phyloP scores from a whole-genome alignment of 2,797 vertebrate species.

The Phrynocephalus forsythii region DNA sequence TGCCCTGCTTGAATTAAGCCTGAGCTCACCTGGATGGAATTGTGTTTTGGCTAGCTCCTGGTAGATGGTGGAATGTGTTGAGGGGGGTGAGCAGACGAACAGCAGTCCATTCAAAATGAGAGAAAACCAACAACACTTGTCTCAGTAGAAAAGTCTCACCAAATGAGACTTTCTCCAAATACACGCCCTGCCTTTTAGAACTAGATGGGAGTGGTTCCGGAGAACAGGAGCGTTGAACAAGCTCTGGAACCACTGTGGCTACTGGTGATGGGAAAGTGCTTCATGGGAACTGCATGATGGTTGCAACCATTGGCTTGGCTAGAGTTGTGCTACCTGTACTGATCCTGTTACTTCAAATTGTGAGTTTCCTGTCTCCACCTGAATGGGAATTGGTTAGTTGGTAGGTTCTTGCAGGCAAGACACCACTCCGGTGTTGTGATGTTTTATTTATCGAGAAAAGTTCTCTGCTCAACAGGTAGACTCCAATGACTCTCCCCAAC shows the following conservation, averaged over 20 bases:
- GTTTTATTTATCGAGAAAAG: not conserved
- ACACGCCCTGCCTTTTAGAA: not conserved
- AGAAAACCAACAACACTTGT: not conserved
- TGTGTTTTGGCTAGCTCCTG: not conserved
- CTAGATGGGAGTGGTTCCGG: not conserved
- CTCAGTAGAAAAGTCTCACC: not conserved
- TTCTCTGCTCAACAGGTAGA: not conserved
- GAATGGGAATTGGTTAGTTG: not conserved
- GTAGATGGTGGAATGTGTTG: not conserved
- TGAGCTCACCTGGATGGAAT: not conserved
- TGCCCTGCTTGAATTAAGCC: not conserved
- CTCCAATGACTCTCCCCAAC: not conserved
- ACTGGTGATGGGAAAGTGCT: not conserved
- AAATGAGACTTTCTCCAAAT: constrained; percentile 10
- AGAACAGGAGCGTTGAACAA: not conserved
- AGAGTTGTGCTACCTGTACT: not conserved
- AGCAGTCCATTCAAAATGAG: not conserved
- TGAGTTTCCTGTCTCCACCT: not conserved
- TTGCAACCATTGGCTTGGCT: not conserved
- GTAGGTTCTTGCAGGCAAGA: not conserved
- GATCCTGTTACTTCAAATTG: not conserved
- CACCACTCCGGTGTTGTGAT: not conserved
- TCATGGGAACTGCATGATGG: not conserved
- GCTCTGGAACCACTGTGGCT: not conserved
- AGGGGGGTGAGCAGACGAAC: not conserved